Evolutionary conservation across 2,113 vertebrate species (phyloP).

Genomic region (Theropithecus gelada): DNA sequence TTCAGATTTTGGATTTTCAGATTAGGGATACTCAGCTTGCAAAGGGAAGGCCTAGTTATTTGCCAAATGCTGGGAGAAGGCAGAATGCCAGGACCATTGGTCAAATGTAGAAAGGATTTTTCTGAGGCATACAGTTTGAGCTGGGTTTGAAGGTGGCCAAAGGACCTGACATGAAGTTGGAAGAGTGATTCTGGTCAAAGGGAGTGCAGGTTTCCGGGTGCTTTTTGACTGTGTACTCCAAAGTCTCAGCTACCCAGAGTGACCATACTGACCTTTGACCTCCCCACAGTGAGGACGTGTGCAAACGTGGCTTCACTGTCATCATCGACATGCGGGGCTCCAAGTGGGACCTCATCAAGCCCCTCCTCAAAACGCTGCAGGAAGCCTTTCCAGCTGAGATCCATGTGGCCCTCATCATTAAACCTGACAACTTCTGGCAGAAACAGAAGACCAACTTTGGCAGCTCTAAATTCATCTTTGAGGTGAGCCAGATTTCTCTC

Average conservation of each 20-base stretch:
- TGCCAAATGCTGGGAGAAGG: neutral
- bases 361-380: constrained; percentile 97
- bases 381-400: constrained; percentile 97
- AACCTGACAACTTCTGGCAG: constrained; percentile 99
- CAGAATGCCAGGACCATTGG: neutral
- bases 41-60: neutral
- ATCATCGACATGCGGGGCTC: constrained; percentile 99
- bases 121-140: neutral
- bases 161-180: neutral
- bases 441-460: constrained; percentile 99
- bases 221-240: neutral
- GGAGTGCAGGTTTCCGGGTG: neutral
- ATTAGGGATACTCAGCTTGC: neutral
- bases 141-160: neutral
- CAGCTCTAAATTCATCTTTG: constrained; percentile 99
- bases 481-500: constrained; percentile 85
- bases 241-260: neutral
- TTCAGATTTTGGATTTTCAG: neutral
- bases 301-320: constrained; percentile 98
- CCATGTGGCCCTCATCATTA: constrained; percentile 99
- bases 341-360: constrained; percentile 99
- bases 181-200: neutral
- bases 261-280: constrained; percentile 64
- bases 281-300: constrained; percentile 94
- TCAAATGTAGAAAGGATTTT: neutral